Conservation (phyloP, 2,888 invertebrate genomes). For the Zonitis immaculata region DNA sequence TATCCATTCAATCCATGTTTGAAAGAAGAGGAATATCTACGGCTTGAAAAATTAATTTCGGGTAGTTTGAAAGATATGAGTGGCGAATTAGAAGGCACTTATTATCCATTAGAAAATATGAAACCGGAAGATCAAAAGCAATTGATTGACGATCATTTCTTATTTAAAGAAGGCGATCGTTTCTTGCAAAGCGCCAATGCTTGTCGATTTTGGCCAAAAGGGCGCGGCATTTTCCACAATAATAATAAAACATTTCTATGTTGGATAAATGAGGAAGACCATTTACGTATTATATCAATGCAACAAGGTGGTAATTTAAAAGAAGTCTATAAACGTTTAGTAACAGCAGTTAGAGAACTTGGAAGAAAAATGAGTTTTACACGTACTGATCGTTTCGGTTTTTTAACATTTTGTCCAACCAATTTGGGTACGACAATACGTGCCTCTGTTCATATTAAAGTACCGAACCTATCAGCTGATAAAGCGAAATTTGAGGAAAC, state of each 20-base stretch:
- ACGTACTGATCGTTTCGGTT: conserved; percentile 59
- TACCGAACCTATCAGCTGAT: too few species aligned
- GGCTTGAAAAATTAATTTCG: conserved; percentile 55
- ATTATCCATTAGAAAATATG: conserved; percentile 90
- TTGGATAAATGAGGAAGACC: conserved; percentile 98
- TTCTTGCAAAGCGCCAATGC: conserved; percentile 87
- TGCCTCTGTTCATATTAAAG: conserved; percentile 64
- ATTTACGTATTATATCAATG: conserved; percentile 95
- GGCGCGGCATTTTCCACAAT: conserved; percentile 94
- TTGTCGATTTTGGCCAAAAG: conserved; percentile 91
- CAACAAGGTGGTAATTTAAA: conserved; percentile 90
- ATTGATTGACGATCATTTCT: conserved; percentile 94
- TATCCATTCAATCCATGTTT: conserved; percentile 68
- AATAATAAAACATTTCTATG: conserved; percentile 92
- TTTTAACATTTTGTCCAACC: conserved; percentile 68
- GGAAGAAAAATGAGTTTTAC: conserved; percentile 54
- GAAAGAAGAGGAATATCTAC: conserved; percentile 58
- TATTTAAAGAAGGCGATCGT: conserved; percentile 93
- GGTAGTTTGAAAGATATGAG: conserved; percentile 37
- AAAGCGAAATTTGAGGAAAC: conserved; percentile 58
- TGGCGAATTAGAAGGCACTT: conserved; percentile 83
- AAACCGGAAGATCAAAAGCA: conserved; percentile 88
- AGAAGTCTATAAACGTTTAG: conserved; percentile 59
- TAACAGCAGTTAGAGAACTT: conserved; percentile 51
- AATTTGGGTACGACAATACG: conserved; percentile 64